Base-by-base conservation (phyloP, 2,113 vertebrate species). In the Macheiramphus alcinus region DNA sequence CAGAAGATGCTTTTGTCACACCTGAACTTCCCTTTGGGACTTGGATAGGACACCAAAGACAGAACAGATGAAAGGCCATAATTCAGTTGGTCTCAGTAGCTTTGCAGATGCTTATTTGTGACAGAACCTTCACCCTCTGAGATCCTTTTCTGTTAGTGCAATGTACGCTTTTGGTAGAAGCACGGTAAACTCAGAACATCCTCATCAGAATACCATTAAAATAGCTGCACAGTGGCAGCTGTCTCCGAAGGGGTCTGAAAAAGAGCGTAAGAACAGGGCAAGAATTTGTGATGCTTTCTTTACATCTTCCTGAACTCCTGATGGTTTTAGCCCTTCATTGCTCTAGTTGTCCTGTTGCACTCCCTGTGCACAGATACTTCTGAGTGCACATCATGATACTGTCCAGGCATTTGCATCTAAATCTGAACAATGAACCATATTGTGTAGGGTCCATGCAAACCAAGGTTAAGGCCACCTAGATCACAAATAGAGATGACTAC, bases 1-100 rank as follows among this genome's bases (percentile, higher is more conserved):
- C 21, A 52, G 45, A 67, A 88, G 88, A 72, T 21, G 68, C 72
- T 92, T 88, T 87, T 86, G 85, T 79, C 83, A 94, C 73, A 87
- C 66, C 83, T 94, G 93, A 82, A 91, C 96, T 92, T 89, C 79
- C 65, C 26, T 78, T 11, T 89, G 96, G 86, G 76, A 38, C 36
- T 48, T 82, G 56, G n/a, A 15, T 27, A 72, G 61, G 76, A 84
- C 45, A 86, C 59, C 31, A 75, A 42, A 87, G 73, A 55, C 66
- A 91, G 58, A 79, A 38, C 5, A 68, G 75, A 68, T 82, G 42
- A 81, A 92, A 73, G 32, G 23, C 61, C 34, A 21, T 63, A 43
- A 63, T 55, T 94, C 59, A 90, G 45, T 29, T 1, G 0, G 7
- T 65, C 52, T 80, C 40, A 21, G 70, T 13, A 82, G 78, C 66